Conservation (phyloP, 2,113 vertebrate genomes). For the Climacteris rufus region DNA sequence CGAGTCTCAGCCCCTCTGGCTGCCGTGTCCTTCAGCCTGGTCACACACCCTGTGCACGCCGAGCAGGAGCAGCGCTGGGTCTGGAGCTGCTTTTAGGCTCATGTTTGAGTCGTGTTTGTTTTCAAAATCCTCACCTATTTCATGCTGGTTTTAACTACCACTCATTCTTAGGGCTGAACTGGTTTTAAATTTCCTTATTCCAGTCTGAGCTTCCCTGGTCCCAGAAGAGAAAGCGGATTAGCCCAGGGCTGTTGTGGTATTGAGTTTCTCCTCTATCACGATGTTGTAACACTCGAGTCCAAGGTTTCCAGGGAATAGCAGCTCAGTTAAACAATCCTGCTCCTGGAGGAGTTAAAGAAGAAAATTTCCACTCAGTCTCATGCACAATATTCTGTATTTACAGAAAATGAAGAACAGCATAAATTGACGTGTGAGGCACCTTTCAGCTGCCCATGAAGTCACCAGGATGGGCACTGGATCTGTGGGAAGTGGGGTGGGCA, state of each 20-base stretch:
- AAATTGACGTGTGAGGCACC: neutral
- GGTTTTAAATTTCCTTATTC: neutral
- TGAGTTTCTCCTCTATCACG: neutral
- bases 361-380: neutral
- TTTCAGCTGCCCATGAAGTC: rapidly evolving
- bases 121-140: neutral
- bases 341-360: neutral
- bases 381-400: neutral
- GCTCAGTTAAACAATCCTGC: neutral
- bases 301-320: neutral
- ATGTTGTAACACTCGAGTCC: neutral
- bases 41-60: rapidly evolving
- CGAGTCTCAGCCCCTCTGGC: neutral
- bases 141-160: neutral
- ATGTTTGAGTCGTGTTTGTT: neutral
- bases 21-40: rapidly evolving
- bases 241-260: neutral
- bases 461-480: rapidly evolving
- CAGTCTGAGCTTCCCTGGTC: neutral
- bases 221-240: neutral
- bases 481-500: rapidly evolving
- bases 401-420: neutral
- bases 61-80: rapidly evolving
- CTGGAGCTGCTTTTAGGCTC: neutral
- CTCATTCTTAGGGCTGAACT: neutral